Evolutionary conservation across 2,888 invertebrate species (phyloP).

Genomic region (Trichacis sp.): DNA sequence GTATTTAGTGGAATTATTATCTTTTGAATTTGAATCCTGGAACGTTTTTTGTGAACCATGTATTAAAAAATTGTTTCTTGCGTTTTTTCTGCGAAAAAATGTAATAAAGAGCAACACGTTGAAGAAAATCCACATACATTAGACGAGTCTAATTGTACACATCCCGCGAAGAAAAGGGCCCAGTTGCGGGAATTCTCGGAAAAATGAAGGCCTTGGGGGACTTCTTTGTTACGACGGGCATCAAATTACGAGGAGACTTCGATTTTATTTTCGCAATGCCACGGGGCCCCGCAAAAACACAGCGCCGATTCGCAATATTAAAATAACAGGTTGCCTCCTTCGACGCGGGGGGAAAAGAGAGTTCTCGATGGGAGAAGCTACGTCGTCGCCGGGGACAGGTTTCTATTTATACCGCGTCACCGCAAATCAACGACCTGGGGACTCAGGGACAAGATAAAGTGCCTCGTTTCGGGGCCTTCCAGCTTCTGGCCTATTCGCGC

Average conservation of each 20-base stretch:
- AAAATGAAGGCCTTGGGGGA: conserved; percentile 31
- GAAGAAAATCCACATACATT: too few species aligned
- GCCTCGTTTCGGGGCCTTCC: not conserved
- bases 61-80: too few species aligned
- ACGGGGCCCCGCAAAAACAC: conserved; percentile 58
- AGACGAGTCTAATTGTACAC: conserved; percentile 53
- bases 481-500: not conserved
- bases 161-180: conserved; percentile 53
- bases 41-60: too few species aligned
- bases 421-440: conserved; percentile 6
- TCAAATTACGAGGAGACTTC: conserved; percentile 30
- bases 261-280: conserved; percentile 57
- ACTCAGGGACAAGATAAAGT: not conserved
- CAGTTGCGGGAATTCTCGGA: conserved; percentile 37
- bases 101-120: too few species aligned
- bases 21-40: too few species aligned
- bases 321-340: conserved; percentile 64
- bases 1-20: too few species aligned
- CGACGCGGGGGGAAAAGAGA: conserved; percentile 28
- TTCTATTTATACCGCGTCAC: conserved; percentile 4
- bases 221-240: conserved; percentile 31
- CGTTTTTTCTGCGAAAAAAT: too few species aligned
- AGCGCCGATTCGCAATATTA: conserved; percentile 61
- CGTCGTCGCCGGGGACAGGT: conserved; percentile 6
- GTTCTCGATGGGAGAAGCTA: not conserved